These are phyloP conservation scores for Setophaga petechia DNA, from an alignment of 2,113 vertebrate species.

Conservation along the genomic window DNA sequence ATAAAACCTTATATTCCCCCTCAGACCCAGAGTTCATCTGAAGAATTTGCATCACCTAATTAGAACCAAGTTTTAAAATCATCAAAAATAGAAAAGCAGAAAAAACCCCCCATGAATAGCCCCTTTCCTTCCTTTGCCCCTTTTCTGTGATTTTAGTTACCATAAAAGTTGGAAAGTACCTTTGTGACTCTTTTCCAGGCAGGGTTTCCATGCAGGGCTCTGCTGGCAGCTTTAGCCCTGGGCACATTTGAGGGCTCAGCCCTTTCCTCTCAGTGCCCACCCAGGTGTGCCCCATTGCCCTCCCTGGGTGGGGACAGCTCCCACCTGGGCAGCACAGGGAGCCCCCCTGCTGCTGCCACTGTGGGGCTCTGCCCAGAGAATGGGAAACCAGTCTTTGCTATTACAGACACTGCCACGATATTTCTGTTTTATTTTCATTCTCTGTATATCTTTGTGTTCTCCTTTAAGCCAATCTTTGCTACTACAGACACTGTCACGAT, in stretches of 20 bases:
- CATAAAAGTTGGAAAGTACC: background rate
- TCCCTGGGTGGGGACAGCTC: background rate
- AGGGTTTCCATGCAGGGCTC: background rate
- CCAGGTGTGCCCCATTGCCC: background rate
- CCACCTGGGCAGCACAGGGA: background rate
- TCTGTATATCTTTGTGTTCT: background rate
- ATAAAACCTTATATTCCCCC: conserved; percentile 49
- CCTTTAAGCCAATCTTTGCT: too few species aligned
- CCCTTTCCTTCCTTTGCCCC: background rate
- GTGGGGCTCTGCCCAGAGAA: background rate
- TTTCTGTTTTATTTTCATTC: background rate
- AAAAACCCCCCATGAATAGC: background rate
- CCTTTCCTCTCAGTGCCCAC: background rate
- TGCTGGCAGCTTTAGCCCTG: background rate
- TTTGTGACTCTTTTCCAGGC: background rate
- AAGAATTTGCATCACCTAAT: conserved; percentile 66
- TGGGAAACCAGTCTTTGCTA: background rate
- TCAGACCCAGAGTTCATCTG: conserved; percentile 23
- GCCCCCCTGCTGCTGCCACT: background rate
- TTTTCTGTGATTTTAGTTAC: conserved; percentile 5
- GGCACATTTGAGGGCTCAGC: background rate
- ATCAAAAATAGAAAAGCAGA: background rate
- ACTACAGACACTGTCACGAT: too few species aligned
- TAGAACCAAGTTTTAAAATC: conserved; percentile 4
- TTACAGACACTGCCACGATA: background rate